Evolutionary conservation across 2,797 vertebrate genomes (phyloP), one percentile per base, ranked within the genome.

Genomic region (Rhinophrynus dorsalis): DNA sequence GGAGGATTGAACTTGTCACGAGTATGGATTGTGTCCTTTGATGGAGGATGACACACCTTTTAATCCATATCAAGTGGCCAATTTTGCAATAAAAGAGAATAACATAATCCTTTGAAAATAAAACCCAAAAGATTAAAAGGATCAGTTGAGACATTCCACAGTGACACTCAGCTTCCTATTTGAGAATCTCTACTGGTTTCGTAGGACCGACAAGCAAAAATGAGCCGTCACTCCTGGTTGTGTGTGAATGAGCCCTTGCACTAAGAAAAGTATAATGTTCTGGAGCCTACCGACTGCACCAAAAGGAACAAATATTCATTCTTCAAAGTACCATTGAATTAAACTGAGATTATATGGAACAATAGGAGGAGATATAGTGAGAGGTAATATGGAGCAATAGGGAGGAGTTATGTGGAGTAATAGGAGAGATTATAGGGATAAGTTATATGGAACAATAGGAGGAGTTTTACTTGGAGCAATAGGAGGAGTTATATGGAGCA

Each of bases 11-110:
- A 32, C 33, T 30, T 42, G 12, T 59, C 26, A 23, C 59, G 66
- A 38, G 11, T 33, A 21, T 15, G 23, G 54, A 29, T 21, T 52
- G 55, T 17, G 42, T 37, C 48, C n/a, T 10, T 50, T 68, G 47
- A 50, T 60, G 56, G 59, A 23, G 21, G 44, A 68, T 50, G 58
- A 59, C 30, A 68, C 59, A 55, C 59, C 56, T 51, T 51, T 18
- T 68, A 68, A 68, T 59, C 66, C 66, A n/a, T 35, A 68, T 51
- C 44, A 68, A 68, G 66, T 68, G 66, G 55, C 66, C 55, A 68
- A 68, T 68, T 68, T 68, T 60, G 45, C 35, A 59, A 58, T 30
- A 59, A 33, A 23, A 13, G 45, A 20, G 54, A 52, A 59, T 51
- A 54, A 59, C 66, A 55, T 59, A 68, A 68, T 59, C 55, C 66